Percentiles rank a stretch among this genome's conserved stretches.
These are phyloP conservation scores for Erebia ligea DNA, from an alignment of 2,888 invertebrate species.

Conservation along the genomic window DNA sequence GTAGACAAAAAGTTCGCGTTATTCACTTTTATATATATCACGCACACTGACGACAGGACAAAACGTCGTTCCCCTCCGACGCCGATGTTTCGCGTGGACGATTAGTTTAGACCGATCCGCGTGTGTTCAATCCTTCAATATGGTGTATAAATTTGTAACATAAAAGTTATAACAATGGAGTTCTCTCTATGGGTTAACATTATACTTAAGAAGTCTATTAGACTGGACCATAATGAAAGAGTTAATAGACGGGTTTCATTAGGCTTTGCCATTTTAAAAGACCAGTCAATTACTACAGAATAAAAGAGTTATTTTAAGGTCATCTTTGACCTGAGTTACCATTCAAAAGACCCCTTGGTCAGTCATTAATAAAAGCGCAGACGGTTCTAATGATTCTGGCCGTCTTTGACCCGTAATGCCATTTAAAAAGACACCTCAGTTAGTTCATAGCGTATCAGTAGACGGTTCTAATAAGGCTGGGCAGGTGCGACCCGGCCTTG, in stretches of 20 bases:
- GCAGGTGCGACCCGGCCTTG: slow-evolving; percentile 44
- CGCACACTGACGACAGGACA: too few species aligned
- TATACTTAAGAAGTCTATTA: not conserved
- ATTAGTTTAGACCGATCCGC: too few species aligned
- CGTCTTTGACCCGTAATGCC: not conserved
- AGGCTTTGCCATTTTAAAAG: not conserved
- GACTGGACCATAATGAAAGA: not conserved
- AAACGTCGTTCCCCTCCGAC: too few species aligned
- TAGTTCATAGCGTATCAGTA: slow-evolving; percentile 17
- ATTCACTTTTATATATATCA: too few species aligned
- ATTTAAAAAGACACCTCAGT: slow-evolving; percentile 22
- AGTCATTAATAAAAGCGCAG: not conserved
- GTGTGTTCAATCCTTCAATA: too few species aligned
- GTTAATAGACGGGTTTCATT: not conserved
- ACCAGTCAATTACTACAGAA: not conserved
- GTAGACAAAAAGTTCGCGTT: too few species aligned
- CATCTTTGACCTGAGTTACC: not conserved
- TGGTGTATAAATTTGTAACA: too few species aligned
- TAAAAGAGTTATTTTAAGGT: not conserved
- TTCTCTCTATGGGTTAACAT: not conserved
- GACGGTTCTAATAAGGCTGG: slow-evolving; percentile 27
- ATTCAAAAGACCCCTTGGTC: not conserved
- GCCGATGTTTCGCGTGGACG: too few species aligned
- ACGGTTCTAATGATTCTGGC: not conserved
- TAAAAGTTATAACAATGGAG: too few species aligned